These are phyloP conservation scores for Glaucidium brasilianum DNA, from an alignment of 2,113 vertebrate species.

Conservation along the genomic window DNA sequence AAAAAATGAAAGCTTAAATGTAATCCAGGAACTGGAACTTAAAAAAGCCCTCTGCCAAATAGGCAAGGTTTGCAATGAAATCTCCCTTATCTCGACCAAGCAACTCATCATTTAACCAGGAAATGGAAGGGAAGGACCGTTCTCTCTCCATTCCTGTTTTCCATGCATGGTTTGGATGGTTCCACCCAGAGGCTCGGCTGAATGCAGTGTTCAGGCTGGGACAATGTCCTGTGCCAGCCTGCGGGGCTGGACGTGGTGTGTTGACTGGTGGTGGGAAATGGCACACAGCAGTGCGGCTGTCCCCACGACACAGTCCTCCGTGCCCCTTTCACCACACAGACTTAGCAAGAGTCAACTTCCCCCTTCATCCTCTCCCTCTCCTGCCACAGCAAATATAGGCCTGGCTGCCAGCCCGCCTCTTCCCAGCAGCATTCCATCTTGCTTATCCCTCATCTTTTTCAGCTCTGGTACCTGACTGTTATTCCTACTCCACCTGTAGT, in stretches of 20 bases:
- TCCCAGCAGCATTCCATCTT: not conserved
- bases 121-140: not conserved
- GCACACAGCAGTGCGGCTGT: not conserved
- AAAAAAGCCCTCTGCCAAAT: not conserved
- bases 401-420: not conserved
- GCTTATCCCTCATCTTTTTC: not conserved
- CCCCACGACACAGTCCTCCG: not conserved
- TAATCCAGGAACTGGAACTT: not conserved
- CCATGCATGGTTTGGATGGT: not conserved
- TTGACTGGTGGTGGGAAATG: not conserved
- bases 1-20: not conserved
- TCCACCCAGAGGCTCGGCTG: not conserved
- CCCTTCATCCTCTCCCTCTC: not conserved
- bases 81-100: not conserved
- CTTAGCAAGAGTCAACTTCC: not conserved
- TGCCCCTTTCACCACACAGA: fast-evolving
- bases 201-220: not conserved
- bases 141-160: not conserved
- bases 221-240: fast-evolving
- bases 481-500: not conserved
- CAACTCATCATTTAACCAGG: not conserved
- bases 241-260: fast-evolving
- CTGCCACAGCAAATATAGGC: fast-evolving
- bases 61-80: not conserved
- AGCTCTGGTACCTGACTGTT: not conserved